Evolutionary conservation across 2,888 invertebrate species (phyloP).

Genomic region (Pristionchus japonicus): DNA sequence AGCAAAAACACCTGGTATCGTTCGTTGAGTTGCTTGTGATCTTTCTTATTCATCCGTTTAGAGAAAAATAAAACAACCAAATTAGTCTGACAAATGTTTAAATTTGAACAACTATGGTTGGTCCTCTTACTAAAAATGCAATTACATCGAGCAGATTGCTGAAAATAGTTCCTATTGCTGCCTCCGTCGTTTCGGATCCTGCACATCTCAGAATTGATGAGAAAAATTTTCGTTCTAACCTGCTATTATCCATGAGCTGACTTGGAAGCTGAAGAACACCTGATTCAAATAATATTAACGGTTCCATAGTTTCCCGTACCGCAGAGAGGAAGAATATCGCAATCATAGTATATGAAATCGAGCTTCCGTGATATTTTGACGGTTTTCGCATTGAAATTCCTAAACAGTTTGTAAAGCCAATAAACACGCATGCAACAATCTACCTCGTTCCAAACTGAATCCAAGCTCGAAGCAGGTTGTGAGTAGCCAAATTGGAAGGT

Average conservation of each 20-base stretch:
- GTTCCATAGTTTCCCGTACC: too few species aligned
- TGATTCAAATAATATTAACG: neutral
- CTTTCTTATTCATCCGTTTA: neutral
- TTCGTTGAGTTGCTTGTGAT: neutral
- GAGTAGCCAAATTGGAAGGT: neutral
- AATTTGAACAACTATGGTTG: neutral
- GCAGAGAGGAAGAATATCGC: neutral
- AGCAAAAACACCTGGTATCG: neutral
- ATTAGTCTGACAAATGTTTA: neutral
- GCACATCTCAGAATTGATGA: too few species aligned
- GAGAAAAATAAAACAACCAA: neutral
- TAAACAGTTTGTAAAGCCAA: neutral
- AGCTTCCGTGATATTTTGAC: neutral
- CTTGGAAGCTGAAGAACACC: neutral
- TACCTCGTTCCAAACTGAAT: neutral
- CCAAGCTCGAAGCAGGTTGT: neutral
- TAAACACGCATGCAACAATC: neutral
- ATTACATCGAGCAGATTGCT: neutral
- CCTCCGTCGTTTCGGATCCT: neutral
- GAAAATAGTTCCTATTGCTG: neutral
- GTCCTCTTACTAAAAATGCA: neutral
- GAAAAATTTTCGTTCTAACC: too few species aligned
- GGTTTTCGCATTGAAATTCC: neutral
- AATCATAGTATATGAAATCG: neutral
- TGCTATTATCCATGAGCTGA: neutral